phyloP scores from a whole-genome alignment of 2,113 vertebrate species.

The Rhineura floridana region DNA sequence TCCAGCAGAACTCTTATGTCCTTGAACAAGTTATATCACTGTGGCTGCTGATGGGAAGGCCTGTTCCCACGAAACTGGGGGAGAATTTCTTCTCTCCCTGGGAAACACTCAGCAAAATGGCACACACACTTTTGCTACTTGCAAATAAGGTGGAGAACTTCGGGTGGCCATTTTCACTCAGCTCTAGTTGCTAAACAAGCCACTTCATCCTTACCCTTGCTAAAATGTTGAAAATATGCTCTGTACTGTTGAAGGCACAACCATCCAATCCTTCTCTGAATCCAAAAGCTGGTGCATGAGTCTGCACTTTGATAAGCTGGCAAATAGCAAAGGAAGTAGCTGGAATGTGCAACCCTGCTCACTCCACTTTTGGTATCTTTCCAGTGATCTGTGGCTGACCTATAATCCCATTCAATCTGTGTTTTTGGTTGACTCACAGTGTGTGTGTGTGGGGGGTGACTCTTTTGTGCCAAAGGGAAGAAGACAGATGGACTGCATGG shows the following conservation, averaged over 20 bases:
- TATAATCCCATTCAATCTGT: not conserved
- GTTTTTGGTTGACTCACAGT: not conserved
- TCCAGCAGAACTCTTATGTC: too few relatives aligned
- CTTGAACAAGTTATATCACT: too few relatives aligned
- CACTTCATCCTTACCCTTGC: not conserved
- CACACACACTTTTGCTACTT: not conserved
- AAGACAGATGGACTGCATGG: not conserved
- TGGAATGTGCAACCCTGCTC: not conserved
- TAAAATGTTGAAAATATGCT: not conserved
- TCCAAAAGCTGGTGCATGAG: not conserved
- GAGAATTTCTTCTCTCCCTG: not conserved
- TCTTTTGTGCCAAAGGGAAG: not conserved
- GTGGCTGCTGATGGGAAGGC: too few relatives aligned
- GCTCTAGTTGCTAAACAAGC: not conserved
- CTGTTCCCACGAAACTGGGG: not conserved
- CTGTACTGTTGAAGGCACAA: not conserved
- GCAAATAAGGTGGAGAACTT: not conserved
- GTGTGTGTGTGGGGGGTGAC: not conserved
- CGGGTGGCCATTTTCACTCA: not conserved
- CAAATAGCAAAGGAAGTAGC: not conserved
- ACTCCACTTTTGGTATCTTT: not conserved
- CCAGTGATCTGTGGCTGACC: not conserved
- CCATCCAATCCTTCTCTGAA: not conserved
- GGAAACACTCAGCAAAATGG: not conserved
- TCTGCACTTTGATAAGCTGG: not conserved